Evolutionary conservation across 2,888 invertebrate genomes (phyloP), one percentile per base, ranked within the genome.

Genomic region (Eretmocerus hayati): DNA sequence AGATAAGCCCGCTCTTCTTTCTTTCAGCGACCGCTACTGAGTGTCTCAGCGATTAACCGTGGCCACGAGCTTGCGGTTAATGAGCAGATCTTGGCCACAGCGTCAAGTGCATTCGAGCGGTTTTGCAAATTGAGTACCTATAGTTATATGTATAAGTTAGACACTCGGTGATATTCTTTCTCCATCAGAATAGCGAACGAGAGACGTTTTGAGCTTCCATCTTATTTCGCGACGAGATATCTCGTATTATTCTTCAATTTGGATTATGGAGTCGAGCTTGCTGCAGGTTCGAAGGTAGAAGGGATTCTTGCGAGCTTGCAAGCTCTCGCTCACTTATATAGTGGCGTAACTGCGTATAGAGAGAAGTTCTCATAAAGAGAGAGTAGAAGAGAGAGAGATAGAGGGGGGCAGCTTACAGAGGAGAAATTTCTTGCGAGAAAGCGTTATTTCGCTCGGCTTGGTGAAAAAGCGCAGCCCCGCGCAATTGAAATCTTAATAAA

Each of bases 171-270:
- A 9, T 30, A 9, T 30, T 16, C 19, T 15, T 43, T 37, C 41
- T 41, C 21, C 26, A 20, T n/a, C n/a, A n/a, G n/a, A n/a, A 32
- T 9, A 39, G 19, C 8, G 11, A 35, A 16, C 37, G 21, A 16
- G 15, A 33, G 30, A 42, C 39, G n/a, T n/a, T n/a, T n/a, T n/a
- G n/a, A n/a, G n/a, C n/a, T n/a, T n/a, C n/a, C n/a, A n/a, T n/a
- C n/a, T n/a, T n/a, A n/a, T n/a, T 21, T 20, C 37, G 23, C 20
- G 19, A n/a, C 26, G 42, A 38, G 56, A 58, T 60, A n/a, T n/a
- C n/a, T n/a, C n/a, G n/a, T n/a, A 62, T 62, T 61, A 61, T 62
- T 61, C 62, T 60, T 62, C 57, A 60, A 62, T 62, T 61, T 59
- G 55, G 59, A 62, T 62, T 59, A 58, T 53, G 40, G 26, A 26